Conservation (phyloP, 2,888 invertebrate species). For the Helleia helle region DNA sequence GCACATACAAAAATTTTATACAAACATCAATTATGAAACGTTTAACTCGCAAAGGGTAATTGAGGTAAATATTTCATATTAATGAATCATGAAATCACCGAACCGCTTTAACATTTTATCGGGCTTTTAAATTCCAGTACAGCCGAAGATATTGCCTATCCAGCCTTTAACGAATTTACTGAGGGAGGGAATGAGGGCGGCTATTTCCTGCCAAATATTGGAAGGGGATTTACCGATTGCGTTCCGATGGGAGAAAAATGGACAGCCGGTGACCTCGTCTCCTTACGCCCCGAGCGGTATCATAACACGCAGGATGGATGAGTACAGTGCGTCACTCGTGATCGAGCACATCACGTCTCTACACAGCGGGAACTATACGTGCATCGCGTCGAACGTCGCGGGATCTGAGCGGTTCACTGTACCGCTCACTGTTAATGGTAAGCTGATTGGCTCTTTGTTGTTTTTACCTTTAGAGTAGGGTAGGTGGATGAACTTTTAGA, state of each 20-base stretch:
- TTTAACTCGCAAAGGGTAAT: too few relatives aligned
- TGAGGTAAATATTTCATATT: not conserved
- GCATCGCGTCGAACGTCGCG: slow-evolving; percentile 90
- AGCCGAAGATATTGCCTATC: slow-evolving; percentile 89
- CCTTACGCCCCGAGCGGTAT: slow-evolving; percentile 69
- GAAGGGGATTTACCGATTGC: slow-evolving; percentile 94
- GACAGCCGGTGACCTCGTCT: slow-evolving; percentile 80
- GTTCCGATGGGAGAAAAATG: slow-evolving; percentile 94
- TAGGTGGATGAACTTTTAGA: too few relatives aligned
- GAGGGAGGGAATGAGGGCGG: slow-evolving; percentile 89
- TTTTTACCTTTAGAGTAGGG: too few relatives aligned
- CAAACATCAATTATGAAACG: too few relatives aligned
- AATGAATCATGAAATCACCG: not conserved
- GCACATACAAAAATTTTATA: too few relatives aligned
- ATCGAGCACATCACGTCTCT: slow-evolving; percentile 89
- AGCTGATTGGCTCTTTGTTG: too few relatives aligned
- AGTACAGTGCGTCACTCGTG: slow-evolving; percentile 88
- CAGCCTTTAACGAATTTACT: slow-evolving; percentile 86
- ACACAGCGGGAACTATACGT: slow-evolving; percentile 94
- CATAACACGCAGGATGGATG: slow-evolving; percentile 78
- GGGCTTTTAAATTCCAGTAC: slow-evolving; percentile 70
- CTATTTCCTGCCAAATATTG: slow-evolving; percentile 91
- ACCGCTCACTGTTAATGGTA: slow-evolving; percentile 87
- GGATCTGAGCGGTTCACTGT: slow-evolving; percentile 85
- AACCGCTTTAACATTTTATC: not conserved